Base-by-base conservation (phyloP, 2,797 vertebrate species). In the Chiroxiphia lanceolata region DNA sequence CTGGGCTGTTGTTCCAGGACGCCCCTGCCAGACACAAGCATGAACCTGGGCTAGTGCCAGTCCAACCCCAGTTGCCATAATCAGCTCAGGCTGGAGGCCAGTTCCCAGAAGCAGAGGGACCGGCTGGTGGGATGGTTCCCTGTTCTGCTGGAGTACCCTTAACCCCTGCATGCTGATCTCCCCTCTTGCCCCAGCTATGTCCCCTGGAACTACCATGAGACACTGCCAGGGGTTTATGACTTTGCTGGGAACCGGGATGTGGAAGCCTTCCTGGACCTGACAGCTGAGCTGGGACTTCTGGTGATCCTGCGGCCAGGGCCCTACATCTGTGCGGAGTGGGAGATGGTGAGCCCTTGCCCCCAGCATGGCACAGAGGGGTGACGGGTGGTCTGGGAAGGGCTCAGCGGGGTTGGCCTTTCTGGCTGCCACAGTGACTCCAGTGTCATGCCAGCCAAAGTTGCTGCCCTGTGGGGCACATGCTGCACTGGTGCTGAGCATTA, bases 241-340 rank as follows among this genome's bases (percentile, higher is more conserved):
- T 99, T 99, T 96, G 87, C 97, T 31, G 99, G 98, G 42, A 98
- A 99, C 91, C 93, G 98, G 83, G 98, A 99, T 89, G 87, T 99
- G 90, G 98, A 98, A 95, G 97, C 98, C 83, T 99, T 99, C 96
- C 97, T 99, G 97, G 97, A 98, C 87, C 95, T 99, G 94, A 98
- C 99, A 59, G 98, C 98, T 45, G 96, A 98, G 95, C 98, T 98
- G 2, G 98, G 98, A 40, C 98, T 99, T 26, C 97, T 99, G 92
- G 99, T 99, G 90, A 99, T 99, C 94, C 97, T 99, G 93, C 98
- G 99, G 13, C 99, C 99, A 0, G 99, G 99, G 76, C 99, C 99
- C 11, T 99, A 99, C 97, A 99, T 99, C 98, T 99, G 99, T 97
- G 99, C 99, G 0, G 99, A 99, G 90, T 99, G 99, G 99, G 99